Evolutionary conservation across 2,113 vertebrate genomes (phyloP).

Genomic region (Nibea coibor): DNA sequence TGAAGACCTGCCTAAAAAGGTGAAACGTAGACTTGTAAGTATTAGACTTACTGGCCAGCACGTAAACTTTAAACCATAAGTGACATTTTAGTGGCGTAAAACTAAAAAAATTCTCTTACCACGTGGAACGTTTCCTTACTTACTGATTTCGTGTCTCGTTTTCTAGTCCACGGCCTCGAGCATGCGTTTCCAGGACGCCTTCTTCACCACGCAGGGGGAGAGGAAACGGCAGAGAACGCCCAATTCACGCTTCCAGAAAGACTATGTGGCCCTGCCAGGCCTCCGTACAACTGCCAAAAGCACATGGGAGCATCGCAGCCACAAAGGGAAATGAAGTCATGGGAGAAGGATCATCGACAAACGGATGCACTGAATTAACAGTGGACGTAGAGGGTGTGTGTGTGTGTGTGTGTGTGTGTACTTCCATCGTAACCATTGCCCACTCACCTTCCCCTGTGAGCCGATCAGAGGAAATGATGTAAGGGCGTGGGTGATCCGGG

Average conservation of each 20-base stretch:
- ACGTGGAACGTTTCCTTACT: not conserved
- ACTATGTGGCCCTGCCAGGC: constrained; percentile 92
- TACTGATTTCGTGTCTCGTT: constrained; percentile 55
- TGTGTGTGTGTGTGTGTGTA: not conserved
- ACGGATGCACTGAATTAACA: constrained; percentile 71
- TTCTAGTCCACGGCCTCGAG: constrained; percentile 94
- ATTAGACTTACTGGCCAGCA: constrained; percentile 59
- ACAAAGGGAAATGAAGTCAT: constrained; percentile 85
- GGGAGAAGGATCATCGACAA: constrained; percentile 52
- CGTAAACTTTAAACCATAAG: constrained; percentile 11
- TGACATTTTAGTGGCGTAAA: not conserved
- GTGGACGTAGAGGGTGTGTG: constrained; percentile 40
- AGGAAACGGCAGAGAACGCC: constrained; percentile 92
- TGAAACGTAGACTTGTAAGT: constrained; percentile 97
- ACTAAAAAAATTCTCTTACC: not conserved
- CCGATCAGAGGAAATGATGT: constrained; percentile 8
- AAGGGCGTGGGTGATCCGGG: constrained; percentile 10
- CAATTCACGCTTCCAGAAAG: constrained; percentile 94
- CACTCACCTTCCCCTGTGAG: constrained; percentile 24
- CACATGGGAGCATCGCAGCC: constrained; percentile 85
- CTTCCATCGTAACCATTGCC: constrained; percentile 40
- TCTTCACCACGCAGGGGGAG: constrained; percentile 92
- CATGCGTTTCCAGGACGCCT: constrained; percentile 96
- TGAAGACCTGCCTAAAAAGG: constrained; percentile 97
- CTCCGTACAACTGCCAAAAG: constrained; percentile 87